Conservation (phyloP, 1,140 invertebrate genomes). For the Stratiolaelaps scimitus region DNA sequence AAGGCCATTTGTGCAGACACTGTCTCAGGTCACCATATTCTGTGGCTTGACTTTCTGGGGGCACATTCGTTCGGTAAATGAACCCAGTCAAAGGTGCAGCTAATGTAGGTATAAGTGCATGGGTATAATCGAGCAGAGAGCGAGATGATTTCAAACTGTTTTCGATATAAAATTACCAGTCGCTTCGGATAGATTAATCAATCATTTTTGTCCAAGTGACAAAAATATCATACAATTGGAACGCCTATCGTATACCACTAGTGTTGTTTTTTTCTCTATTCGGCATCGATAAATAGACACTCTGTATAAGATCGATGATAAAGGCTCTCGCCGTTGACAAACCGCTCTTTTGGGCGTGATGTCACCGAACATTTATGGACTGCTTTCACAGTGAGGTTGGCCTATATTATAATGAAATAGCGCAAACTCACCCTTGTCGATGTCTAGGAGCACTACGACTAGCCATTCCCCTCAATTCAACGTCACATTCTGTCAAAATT, state of each 20-base stretch:
- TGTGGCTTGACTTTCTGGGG: no score
- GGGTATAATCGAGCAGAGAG: no score
- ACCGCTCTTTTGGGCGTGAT: conserved; percentile 20
- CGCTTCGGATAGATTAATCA: no score
- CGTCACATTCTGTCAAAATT: conserved; percentile 21
- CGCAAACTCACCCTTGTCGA: neutral
- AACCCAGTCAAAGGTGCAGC: no score
- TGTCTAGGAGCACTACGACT: conserved; percentile 29
- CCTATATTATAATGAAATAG: neutral
- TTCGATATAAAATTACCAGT: no score
- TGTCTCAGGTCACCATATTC: no score
- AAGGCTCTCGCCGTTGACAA: neutral
- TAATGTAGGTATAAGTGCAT: no score
- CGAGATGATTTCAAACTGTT: no score
- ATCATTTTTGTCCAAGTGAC: no score
- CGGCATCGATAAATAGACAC: neutral
- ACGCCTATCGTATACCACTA: neutral
- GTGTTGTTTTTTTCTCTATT: neutral
- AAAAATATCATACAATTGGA: neutral
- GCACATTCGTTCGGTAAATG: no score
- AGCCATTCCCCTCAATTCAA: neutral
- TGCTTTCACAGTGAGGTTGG: neutral
- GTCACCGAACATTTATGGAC: neutral
- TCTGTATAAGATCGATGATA: neutral
- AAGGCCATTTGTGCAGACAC: no score